Conservation (phyloP, 2,888 invertebrate genomes). For the Coremacera marginata region DNA sequence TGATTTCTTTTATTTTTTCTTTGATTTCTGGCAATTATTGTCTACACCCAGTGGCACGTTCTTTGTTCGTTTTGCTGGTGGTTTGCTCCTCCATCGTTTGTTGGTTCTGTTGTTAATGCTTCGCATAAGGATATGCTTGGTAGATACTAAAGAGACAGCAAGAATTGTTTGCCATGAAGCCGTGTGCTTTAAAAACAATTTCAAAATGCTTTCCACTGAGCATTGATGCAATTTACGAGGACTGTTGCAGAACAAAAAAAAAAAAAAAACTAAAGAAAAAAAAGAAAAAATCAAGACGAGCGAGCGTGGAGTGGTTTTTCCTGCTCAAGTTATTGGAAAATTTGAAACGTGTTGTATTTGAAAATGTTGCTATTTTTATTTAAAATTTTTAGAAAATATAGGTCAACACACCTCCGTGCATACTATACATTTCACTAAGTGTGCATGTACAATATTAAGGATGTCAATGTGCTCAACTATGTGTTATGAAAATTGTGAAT, state of each 20-base stretch:
- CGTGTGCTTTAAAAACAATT: conserved; percentile 8
- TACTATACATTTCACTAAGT: too few species aligned
- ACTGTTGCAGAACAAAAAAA: not conserved
- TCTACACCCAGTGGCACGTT: not conserved
- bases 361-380: too few species aligned
- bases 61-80: conserved; percentile 4
- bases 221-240: conserved; percentile 19
- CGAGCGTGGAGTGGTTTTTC: not conserved
- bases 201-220: conserved; percentile 19
- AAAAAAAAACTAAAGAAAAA: not conserved
- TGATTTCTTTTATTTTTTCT: not conserved
- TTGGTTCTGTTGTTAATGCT: conserved; percentile 1
- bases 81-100: not conserved
- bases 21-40: conserved; percentile 31
- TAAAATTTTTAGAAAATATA: too few species aligned
- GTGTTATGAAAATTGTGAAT: too few species aligned
- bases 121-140: conserved; percentile 10
- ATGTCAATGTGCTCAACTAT: too few species aligned
- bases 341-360: too few species aligned
- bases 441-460: too few species aligned
- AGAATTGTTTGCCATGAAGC: conserved; percentile 1
- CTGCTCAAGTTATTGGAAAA: not conserved
- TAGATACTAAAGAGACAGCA: not conserved
- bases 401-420: too few species aligned
- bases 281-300: not conserved